phyloP scores from a whole-genome alignment of 2,113 vertebrate species.

The Cervus canadensis region DNA sequence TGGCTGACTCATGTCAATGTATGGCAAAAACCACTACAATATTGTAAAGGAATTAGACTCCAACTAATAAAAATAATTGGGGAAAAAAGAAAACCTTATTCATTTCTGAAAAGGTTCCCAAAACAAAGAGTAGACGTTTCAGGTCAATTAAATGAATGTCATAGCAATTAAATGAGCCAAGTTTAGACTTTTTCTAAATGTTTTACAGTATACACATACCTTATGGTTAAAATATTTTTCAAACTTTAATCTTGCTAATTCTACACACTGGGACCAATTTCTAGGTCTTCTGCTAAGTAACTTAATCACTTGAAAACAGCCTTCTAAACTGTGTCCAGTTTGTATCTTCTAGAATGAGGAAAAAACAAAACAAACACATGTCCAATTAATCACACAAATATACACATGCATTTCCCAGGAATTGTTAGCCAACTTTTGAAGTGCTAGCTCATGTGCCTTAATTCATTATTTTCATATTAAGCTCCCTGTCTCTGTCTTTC shows the following conservation, averaged over 20 bases:
- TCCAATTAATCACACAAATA: background rate
- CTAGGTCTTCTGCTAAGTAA: slow-evolving; percentile 91
- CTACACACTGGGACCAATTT: slow-evolving; percentile 91
- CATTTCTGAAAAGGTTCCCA: slow-evolving; percentile 1
- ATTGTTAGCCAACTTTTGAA: background rate
- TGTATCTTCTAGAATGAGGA: slow-evolving; percentile 88
- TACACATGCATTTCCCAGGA: background rate
- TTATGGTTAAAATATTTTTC: slow-evolving; percentile 99
- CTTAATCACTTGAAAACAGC: slow-evolving; percentile 96
- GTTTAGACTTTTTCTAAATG: background rate
- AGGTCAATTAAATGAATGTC: background rate
- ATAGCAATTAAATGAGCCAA: background rate
- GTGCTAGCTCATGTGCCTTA: background rate
- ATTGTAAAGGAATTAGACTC: no score
- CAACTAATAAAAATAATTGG: no score
- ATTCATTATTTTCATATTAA: background rate
- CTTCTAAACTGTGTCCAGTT: slow-evolving; percentile 93
- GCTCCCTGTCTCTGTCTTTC: background rate
- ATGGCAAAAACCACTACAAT: no score
- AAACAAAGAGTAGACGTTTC: background rate
- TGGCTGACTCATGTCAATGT: no score
- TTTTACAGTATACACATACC: slow-evolving; percentile 79
- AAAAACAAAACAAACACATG: background rate
- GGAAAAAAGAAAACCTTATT: background rate
- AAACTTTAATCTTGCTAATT: slow-evolving; percentile 94